phyloP scores from a whole-genome alignment of 2,888 invertebrate genomes.

The Malthinus flaveolus region DNA sequence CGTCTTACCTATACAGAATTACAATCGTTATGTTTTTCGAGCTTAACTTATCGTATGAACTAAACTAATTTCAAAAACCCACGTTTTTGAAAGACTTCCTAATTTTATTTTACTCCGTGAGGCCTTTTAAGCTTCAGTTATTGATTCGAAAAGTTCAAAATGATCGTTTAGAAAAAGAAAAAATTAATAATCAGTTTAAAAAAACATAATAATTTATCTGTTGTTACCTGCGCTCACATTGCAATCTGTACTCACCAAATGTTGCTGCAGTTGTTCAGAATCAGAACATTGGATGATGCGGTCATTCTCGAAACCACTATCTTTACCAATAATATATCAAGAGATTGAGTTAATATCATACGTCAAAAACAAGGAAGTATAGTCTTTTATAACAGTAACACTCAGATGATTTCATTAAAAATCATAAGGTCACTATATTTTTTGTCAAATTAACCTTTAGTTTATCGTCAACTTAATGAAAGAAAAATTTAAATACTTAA shows the following conservation, averaged over 20 bases:
- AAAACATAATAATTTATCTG: slow-evolving; percentile 17
- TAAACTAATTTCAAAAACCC: neutral
- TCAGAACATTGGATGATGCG: slow-evolving; percentile 35
- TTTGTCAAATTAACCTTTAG: neutral
- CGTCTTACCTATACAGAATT: slow-evolving; percentile 45
- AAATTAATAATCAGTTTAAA: neutral
- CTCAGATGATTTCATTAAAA: neutral
- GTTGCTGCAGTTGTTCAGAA: slow-evolving; percentile 29
- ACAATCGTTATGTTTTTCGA: slow-evolving; percentile 7
- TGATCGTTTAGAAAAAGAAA: too few species aligned
- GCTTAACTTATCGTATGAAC: neutral
- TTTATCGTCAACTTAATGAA: neutral
- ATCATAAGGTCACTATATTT: neutral
- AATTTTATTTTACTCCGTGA: too few species aligned
- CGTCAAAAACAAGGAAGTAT: slow-evolving; percentile 31
- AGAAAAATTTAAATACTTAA: neutral
- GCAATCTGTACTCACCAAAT: slow-evolving; percentile 30
- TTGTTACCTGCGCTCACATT: slow-evolving; percentile 24
- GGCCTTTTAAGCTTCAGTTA: too few species aligned
- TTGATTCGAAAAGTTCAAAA: too few species aligned
- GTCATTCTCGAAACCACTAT: slow-evolving; percentile 50
- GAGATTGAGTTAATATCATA: slow-evolving; percentile 58
- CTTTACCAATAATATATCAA: slow-evolving; percentile 55
- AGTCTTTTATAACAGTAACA: slow-evolving; percentile 3
- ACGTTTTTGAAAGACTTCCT: too few species aligned